Evolutionary conservation across 2,888 invertebrate genomes (phyloP).

Genomic region (Cephalotes varians): DNA sequence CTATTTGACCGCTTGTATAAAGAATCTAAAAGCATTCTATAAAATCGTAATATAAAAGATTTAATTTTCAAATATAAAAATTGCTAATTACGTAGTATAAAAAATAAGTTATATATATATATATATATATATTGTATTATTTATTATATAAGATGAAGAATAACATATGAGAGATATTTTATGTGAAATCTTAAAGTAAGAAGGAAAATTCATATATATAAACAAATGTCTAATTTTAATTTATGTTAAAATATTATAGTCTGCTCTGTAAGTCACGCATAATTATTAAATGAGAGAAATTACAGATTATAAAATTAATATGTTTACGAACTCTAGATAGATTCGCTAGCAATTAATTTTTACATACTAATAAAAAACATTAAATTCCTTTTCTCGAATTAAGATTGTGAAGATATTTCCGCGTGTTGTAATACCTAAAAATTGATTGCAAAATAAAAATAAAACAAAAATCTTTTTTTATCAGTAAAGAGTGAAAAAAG

Average conservation of each 20-base stretch:
- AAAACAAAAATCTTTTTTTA: neutral
- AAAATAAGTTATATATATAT: neutral
- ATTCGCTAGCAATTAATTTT: neutral
- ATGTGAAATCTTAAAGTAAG: neutral
- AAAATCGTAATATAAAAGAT: neutral
- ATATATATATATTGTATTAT: neutral
- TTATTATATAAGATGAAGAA: neutral
- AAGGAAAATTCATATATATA: neutral
- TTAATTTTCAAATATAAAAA: neutral
- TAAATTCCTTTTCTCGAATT: neutral
- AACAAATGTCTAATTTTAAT: neutral
- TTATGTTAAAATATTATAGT: neutral
- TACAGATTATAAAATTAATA: constrained; percentile 3
- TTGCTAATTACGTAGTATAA: neutral
- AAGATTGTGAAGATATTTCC: neutral
- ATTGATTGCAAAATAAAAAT: neutral
- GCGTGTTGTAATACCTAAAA: neutral
- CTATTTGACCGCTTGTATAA: constrained; percentile 46
- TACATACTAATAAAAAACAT: neutral
- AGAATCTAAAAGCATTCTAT: constrained; percentile 28
- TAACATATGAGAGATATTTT: neutral
- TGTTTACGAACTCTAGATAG: too few relatives aligned
- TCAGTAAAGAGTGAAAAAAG: too few relatives aligned
- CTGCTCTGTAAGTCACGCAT: neutral
- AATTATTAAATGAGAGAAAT: neutral